Conservation (phyloP, 1,140 invertebrate species). For the Macrotrachela quadricornifera region DNA sequence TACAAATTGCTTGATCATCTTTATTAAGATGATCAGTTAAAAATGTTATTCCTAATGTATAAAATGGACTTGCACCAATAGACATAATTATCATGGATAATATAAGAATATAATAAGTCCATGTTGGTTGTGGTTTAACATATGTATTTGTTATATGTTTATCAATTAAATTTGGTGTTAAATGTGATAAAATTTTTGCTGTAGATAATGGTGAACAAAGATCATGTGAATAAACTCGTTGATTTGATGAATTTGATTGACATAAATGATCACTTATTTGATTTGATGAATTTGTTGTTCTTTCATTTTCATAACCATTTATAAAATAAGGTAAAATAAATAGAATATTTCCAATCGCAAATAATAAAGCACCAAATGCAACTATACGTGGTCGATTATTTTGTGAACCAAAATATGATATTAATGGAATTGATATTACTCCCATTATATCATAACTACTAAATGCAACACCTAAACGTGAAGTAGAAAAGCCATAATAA, state of each 20-base stretch:
- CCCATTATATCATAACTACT: constrained; percentile 16
- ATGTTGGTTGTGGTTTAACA: constrained; percentile 4
- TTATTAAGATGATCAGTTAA: constrained; percentile 16
- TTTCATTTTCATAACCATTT: neutral
- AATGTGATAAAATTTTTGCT: neutral
- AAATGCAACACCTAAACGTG: constrained; percentile 14
- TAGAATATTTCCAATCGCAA: constrained; percentile 15
- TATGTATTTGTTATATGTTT: neutral
- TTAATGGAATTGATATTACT: constrained; percentile 13
- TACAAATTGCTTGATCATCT: constrained; percentile 13
- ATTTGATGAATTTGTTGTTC: neutral
- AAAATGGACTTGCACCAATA: constrained; percentile 15
- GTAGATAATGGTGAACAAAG: neutral
- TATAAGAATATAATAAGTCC: constrained; percentile 12
- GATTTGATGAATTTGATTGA: neutral
- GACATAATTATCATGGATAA: constrained; percentile 14
- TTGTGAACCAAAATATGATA: constrained; percentile 11
- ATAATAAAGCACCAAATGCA: constrained; percentile 11
- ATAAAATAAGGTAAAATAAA: constrained; percentile 16
- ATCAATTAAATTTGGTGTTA: neutral
- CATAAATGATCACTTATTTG: constrained; percentile 9
- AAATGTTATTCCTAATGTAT: constrained; percentile 16
- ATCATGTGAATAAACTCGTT: neutral
- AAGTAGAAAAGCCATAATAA: constrained; percentile 14
- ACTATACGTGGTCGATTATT: constrained; percentile 11